Conservation (phyloP, 2,113 vertebrate species). For the Perca fluviatilis region DNA sequence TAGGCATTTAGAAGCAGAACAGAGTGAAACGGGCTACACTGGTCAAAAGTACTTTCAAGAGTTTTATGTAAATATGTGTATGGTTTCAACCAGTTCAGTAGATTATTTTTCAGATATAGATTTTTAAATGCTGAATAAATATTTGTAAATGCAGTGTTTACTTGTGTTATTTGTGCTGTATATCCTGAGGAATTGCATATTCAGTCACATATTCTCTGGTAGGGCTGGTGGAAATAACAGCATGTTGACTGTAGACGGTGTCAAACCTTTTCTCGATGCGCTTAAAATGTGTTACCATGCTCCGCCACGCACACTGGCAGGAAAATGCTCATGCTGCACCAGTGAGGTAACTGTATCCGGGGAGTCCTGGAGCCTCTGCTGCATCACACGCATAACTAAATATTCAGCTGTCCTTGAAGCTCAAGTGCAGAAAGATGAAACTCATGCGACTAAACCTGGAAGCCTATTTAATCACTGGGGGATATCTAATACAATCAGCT, state of each 20-base stretch:
- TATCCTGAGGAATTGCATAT: not conserved
- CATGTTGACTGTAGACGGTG: not conserved
- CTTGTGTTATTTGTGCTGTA: constrained; percentile 47
- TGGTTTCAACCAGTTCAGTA: constrained; percentile 3
- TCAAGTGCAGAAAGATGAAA: constrained; percentile 64
- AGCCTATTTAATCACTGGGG: constrained; percentile 7
- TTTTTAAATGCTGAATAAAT: constrained; percentile 60
- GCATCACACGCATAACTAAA: constrained; percentile 44
- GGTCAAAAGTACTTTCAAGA: not conserved
- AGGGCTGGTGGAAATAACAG: not conserved
- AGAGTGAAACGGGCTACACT: not conserved
- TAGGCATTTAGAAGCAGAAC: not conserved
- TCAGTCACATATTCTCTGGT: not conserved
- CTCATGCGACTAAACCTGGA: constrained; percentile 41
- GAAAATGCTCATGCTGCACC: constrained; percentile 65
- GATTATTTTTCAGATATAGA: constrained; percentile 47
- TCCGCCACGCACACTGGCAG: constrained; percentile 33
- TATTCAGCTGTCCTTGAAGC: constrained; percentile 72
- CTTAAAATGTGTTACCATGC: constrained; percentile 6
- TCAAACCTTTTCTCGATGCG: constrained; percentile 49
- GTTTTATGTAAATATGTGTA: constrained; percentile 52
- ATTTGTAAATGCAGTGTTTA: constrained; percentile 40
- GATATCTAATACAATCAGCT: constrained; percentile 18
- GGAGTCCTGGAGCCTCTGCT: constrained; percentile 39
- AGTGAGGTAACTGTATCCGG: constrained; percentile 66